Conservation (phyloP, 1,140 invertebrate genomes). For the Medauroidea extradentata region DNA sequence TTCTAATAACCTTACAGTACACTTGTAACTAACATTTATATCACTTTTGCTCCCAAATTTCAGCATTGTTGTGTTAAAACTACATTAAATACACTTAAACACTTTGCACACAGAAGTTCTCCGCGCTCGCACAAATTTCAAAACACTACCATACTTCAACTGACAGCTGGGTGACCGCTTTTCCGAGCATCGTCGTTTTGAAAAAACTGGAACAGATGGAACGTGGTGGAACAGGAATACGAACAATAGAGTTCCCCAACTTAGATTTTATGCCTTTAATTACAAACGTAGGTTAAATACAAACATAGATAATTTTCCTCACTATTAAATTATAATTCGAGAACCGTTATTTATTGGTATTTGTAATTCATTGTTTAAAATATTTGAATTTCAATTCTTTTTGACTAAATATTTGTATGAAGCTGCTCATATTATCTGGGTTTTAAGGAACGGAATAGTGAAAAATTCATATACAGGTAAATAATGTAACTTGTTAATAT, state of each 20-base stretch:
- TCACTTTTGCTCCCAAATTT: slow-evolving; percentile 77
- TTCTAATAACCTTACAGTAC: slow-evolving; percentile 88
- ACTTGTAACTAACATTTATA: slow-evolving; percentile 83
- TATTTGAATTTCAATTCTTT: too few species aligned
- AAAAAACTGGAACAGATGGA: not conserved
- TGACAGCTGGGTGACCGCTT: not conserved
- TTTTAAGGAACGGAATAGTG: not conserved
- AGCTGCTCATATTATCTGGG: slow-evolving; percentile 17
- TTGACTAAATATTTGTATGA: not conserved
- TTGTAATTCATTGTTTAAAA: too few species aligned
- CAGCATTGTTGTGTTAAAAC: slow-evolving; percentile 51
- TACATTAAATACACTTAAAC: slow-evolving; percentile 2
- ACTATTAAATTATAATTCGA: too few species aligned
- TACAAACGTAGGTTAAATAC: too few species aligned
- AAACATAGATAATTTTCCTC: too few species aligned
- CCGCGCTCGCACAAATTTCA: not conserved
- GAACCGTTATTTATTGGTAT: too few species aligned
- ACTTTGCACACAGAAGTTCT: not conserved
- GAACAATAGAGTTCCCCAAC: too few species aligned
- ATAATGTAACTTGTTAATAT: too few species aligned
- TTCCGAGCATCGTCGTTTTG: not conserved
- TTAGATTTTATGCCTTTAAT: too few species aligned
- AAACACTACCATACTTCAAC: not conserved
- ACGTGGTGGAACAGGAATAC: too few species aligned
- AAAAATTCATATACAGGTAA: too few species aligned